phyloP scores from a whole-genome alignment of 2,797 vertebrate species.

The Malacoraja senta region DNA sequence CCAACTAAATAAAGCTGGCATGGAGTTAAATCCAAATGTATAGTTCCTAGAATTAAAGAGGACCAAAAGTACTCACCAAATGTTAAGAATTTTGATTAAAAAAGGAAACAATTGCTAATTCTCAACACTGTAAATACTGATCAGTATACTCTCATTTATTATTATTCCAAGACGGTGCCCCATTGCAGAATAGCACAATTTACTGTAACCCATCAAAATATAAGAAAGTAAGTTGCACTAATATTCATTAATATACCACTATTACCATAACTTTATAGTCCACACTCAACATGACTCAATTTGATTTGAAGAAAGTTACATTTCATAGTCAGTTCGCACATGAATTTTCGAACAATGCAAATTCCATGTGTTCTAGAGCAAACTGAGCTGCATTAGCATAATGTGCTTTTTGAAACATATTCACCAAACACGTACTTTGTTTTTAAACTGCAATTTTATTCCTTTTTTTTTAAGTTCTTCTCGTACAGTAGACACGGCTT shows the following conservation, averaged over 20 bases:
- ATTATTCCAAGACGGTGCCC: not conserved
- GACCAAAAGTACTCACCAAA: not conserved
- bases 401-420: not conserved
- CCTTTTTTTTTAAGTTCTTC: not conserved
- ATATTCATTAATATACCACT: not conserved
- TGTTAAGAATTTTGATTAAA: conserved; percentile 5
- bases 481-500: not conserved
- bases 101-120: conserved; percentile 11
- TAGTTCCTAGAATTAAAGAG: conserved; percentile 14
- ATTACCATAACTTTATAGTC: not conserved
- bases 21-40: not conserved
- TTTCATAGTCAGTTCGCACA: not conserved
- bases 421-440: not conserved
- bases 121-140: not conserved
- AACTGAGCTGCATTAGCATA: not conserved
- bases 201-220: not conserved
- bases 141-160: not conserved
- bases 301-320: not conserved
- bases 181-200: not conserved
- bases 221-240: not conserved
- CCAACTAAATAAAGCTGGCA: conserved; percentile 14
- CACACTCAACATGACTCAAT: not conserved
- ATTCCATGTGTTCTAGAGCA: not conserved
- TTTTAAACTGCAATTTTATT: not conserved
- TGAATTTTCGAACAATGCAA: not conserved